Evolutionary conservation across 2,888 invertebrate genomes (phyloP), one percentile per base, ranked within the genome.

Genomic region (Polymixis flavicincta): DNA sequence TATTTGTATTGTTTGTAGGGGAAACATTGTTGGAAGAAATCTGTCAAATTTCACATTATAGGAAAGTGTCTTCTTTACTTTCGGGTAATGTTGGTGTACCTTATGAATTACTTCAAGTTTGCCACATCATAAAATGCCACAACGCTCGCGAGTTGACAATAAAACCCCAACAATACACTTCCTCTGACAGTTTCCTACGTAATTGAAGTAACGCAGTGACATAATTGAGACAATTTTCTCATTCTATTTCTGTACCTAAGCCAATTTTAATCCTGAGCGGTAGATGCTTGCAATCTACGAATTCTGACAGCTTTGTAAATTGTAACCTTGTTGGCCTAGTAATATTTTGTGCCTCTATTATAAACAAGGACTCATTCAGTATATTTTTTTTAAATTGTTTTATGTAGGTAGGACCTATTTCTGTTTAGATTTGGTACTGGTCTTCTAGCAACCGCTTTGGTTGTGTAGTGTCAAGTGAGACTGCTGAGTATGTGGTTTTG

Each of bases 201-300:
- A 90, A 90, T 90, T 89, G 88, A 82, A 88, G 83, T 85, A 85
- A 79, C 63, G 82, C 78, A 83, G 85, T 84, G 85, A 84, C 87
- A 88, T 90, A 88, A 91, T 90, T 90, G 91, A 84, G 86, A 82
- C 89, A 88, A 90, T 90, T 83, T 89, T 87, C 85, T 88, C 85
- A 85, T 87, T 90, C 90, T 91, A 91, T 90, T 90, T 90, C 83
- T 88, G 87, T 85, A 77, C 83, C 74, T 87, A 83, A 87, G 83
- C 78, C 89, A 89, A 88, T 89, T 88, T 85, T 82, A 84, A 81
- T 88, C 83, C 71, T 76, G 67, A 59, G 64, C 73, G 67, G 71
- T 72, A 57, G 25, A 74, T 75, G 71, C 74, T 79, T 82, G 84
- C 82, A 84, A 88, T 85, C 82, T 78, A 78, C 77, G 74, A 75